Evolutionary conservation across 2,113 vertebrate species (phyloP).

Genomic region (Cyprinodon brontotheroides): DNA sequence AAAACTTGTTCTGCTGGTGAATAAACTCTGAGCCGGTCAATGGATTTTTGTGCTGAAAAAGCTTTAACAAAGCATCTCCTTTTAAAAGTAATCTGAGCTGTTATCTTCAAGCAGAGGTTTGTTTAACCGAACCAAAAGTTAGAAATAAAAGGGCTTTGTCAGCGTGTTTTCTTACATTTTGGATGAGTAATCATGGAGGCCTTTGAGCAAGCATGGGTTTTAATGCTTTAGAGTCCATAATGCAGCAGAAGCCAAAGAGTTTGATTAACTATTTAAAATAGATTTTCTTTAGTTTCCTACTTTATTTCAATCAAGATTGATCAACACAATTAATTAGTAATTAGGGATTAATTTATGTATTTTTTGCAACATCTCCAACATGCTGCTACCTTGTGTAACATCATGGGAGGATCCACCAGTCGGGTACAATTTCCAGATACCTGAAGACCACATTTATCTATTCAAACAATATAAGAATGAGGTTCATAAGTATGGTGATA

Average conservation of each 20-base stretch:
- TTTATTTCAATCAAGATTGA: background rate
- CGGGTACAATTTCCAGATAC: background rate
- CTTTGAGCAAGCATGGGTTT: background rate
- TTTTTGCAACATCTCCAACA: no score
- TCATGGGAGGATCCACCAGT: background rate
- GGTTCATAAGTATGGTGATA: background rate
- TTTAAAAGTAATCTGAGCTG: background rate
- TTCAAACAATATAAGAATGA: background rate
- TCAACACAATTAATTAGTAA: background rate
- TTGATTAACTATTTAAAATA: background rate
- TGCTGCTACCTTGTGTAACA: background rate
- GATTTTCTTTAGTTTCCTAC: background rate
- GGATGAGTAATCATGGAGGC: background rate
- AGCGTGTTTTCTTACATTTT: background rate
- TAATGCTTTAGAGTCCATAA: background rate
- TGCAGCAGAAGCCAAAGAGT: background rate
- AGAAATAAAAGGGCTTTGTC: background rate
- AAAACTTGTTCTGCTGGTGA: background rate
- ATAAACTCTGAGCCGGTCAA: background rate
- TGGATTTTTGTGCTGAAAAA: constrained; percentile 3
- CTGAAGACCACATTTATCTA: background rate
- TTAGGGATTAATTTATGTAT: background rate
- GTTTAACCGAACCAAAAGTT: background rate
- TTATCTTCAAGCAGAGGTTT: background rate
- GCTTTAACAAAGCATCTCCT: background rate